Base-by-base conservation (phyloP, 1,140 invertebrate genomes). In the Halyomorpha halys region DNA sequence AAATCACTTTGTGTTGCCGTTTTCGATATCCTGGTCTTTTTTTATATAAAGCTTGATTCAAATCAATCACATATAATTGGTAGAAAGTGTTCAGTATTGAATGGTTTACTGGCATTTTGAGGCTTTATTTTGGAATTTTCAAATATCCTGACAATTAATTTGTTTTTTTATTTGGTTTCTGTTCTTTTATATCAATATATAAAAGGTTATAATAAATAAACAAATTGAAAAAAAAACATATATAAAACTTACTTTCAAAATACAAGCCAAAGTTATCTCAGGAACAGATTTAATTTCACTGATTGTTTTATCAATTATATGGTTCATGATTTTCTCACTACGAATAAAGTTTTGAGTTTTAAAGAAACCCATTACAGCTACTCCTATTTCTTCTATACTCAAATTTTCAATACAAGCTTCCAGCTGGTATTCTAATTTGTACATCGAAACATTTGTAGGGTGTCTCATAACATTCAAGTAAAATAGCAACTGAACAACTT, bases 331-430 rank as follows among this genome's bases (percentile, higher is more conserved):
- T 44, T 30, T 30, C 15, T 19, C 39, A 39, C 44, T 47, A 5
- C 27, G 23, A 23, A 66, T 18, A 9, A 25, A 0, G 16, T 53
- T 63, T 13, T 63, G 14, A 6, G 61, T 62, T 61, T 66, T 66
- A 53, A 66, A 66, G 27, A 66, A 66, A 0, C 65, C 65, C 54
- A 63, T 59, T 23, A 62, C 21, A 8, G 65, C 65, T 0, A 66
- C 65, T 30, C 61, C 65, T 8, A 66, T 18, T 23, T 66, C 65
- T 51, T 66, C 65, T 6, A 66, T 23, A 14, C 39, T 30, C 18
- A 66, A 34, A 1, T 63, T 16, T 16, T 63, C 44, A 25, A 56
- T 30, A 19, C 15, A 11, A 27, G 51, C 19, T 16, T 25, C 61
- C 9, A 66, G 21, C 23, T 53, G 39, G 18, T 19, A 23, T 21